Conservation (phyloP, 2,113 vertebrate species). For the Sus scrofa region DNA sequence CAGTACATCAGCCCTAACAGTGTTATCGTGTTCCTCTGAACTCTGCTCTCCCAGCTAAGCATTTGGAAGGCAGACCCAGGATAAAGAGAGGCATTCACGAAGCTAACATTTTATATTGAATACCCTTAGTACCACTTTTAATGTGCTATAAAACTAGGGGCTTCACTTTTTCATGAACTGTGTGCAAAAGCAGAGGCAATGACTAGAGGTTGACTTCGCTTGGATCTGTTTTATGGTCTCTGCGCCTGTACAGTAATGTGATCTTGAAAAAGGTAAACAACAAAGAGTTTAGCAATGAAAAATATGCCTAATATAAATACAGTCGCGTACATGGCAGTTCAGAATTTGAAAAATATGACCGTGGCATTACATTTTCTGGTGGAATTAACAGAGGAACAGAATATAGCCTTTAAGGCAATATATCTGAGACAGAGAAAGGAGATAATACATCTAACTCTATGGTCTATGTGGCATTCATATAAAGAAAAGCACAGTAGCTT, state of each 20-base stretch:
- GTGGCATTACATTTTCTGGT: conserved; percentile 76
- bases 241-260: conserved; percentile 50
- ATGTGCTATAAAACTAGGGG: conserved; percentile 72
- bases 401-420: conserved; percentile 80
- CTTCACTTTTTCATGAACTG: conserved; percentile 85
- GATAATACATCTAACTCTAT: conserved; percentile 82
- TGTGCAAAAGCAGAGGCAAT: conserved; percentile 73
- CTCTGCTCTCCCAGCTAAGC: neutral
- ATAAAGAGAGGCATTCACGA: neutral
- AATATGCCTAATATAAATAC: conserved; percentile 88
- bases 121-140: conserved; percentile 66
- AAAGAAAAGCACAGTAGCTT: conserved; percentile 84
- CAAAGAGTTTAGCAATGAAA: conserved; percentile 85
- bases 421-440: conserved; percentile 79
- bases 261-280: conserved; percentile 86
- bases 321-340: conserved; percentile 69
- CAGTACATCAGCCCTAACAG: neutral
- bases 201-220: conserved; percentile 73
- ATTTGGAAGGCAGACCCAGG: neutral
- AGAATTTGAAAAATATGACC: conserved; percentile 84
- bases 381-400: conserved; percentile 85
- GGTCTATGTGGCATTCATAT: conserved; percentile 81
- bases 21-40: conserved; percentile 43
- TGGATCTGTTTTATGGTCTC: conserved; percentile 81
- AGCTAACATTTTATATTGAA: conserved; percentile 49